These are phyloP conservation scores for Palloptera scutellata DNA, from an alignment of 2,888 invertebrate species.

Conservation along the genomic window DNA sequence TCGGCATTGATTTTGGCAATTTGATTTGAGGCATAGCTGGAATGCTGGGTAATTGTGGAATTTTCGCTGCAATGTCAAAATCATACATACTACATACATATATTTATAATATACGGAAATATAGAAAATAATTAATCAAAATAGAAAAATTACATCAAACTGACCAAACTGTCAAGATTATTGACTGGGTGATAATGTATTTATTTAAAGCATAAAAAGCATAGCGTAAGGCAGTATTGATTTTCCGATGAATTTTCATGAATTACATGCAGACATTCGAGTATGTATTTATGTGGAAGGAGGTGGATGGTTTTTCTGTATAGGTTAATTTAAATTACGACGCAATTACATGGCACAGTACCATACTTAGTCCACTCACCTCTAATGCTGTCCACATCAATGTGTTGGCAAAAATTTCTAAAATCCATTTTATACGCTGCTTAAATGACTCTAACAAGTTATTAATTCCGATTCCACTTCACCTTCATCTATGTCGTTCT, in stretches of 20 bases:
- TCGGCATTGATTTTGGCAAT: slow-evolving; percentile 60
- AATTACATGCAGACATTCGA: no score
- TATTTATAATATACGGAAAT: no score
- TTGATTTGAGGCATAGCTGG: slow-evolving; percentile 54
- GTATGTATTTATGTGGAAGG: neutral
- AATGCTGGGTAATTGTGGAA: slow-evolving; percentile 46
- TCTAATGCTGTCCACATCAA: slow-evolving; percentile 56
- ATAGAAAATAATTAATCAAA: slow-evolving; percentile 6
- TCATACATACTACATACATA: no score
- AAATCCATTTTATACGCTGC: slow-evolving; percentile 51
- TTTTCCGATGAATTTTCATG: no score
- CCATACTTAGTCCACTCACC: slow-evolving; percentile 43
- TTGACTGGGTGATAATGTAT: no score
- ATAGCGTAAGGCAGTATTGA: slow-evolving; percentile 17
- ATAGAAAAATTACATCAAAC: slow-evolving; percentile 12
- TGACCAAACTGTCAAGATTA: no score
- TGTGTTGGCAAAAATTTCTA: slow-evolving; percentile 56
- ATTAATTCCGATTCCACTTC: neutral
- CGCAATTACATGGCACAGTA: no score
- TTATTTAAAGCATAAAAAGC: neutral
- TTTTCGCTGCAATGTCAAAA: slow-evolving; percentile 49
- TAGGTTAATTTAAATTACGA: neutral
- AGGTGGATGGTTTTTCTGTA: neutral
- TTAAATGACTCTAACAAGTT: slow-evolving; percentile 1
- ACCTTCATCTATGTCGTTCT: neutral